Conservation (phyloP, 2,888 invertebrate species). For the Cryptus viduatorius region DNA sequence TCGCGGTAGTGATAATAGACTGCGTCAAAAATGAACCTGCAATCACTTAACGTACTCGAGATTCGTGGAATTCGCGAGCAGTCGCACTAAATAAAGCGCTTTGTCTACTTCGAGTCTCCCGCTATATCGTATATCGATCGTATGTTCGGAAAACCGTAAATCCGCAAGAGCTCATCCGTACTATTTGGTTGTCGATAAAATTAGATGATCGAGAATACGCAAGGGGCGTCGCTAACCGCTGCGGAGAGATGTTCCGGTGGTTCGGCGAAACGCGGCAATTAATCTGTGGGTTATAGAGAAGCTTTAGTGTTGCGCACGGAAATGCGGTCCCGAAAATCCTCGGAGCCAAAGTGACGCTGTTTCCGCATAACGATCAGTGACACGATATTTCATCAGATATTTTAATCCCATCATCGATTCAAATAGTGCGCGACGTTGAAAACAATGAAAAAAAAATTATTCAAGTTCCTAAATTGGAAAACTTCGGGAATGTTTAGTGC, state of each 20-base stretch:
- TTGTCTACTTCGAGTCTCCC: slow-evolving; percentile 5
- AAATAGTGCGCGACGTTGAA: neutral
- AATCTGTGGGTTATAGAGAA: slow-evolving; percentile 44
- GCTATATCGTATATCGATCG: slow-evolving; percentile 21
- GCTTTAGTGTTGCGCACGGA: slow-evolving; percentile 17
- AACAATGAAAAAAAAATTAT: neutral
- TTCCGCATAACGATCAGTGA: neutral
- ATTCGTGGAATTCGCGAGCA: neutral
- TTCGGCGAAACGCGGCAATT: slow-evolving; percentile 45
- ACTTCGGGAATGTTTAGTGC: slow-evolving; percentile 2
- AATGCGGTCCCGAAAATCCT: neutral
- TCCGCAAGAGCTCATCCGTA: slow-evolving; percentile 19
- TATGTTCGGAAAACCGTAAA: slow-evolving; percentile 6
- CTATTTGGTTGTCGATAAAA: slow-evolving; percentile 46
- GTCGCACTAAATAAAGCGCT: slow-evolving; percentile 56
- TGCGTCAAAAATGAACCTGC: too few species aligned
- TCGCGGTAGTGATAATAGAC: too few species aligned
- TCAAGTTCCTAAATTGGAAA: neutral
- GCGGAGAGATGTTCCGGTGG: slow-evolving; percentile 30
- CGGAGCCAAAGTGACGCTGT: slow-evolving; percentile 8
- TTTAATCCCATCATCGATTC: neutral
- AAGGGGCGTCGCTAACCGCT: slow-evolving; percentile 9
- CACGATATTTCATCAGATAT: slow-evolving; percentile 1
- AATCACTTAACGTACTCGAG: too few species aligned
- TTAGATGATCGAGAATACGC: slow-evolving; percentile 42